phyloP scores from a whole-genome alignment of 2,888 invertebrate species.

The Erebia epiphron region DNA sequence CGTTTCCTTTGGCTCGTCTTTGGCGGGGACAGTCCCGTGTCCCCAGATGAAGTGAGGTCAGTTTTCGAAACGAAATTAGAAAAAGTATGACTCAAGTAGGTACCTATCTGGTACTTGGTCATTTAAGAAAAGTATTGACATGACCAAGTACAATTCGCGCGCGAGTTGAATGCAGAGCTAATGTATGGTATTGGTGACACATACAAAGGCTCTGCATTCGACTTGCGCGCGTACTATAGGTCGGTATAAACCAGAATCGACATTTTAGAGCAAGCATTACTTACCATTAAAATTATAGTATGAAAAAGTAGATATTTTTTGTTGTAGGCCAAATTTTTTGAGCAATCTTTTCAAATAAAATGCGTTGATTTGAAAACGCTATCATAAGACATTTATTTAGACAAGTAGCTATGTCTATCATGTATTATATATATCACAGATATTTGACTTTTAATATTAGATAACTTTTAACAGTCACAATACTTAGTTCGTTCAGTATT shows the following conservation, averaged over 20 bases:
- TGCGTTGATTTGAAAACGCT: not conserved
- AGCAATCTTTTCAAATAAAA: constrained; percentile 8
- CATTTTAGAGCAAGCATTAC: not conserved
- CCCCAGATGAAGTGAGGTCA: too few relatives aligned
- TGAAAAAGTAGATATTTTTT: not conserved
- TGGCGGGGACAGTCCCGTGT: too few relatives aligned
- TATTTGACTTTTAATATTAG: constrained; percentile 1
- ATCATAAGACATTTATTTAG: not conserved
- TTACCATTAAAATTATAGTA: not conserved
- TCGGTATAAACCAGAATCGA: not conserved
- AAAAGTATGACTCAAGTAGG: too few relatives aligned
- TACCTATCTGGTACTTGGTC: too few relatives aligned
- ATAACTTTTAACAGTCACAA: not conserved
- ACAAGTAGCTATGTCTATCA: not conserved
- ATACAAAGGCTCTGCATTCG: too few relatives aligned
- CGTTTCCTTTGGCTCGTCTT: too few relatives aligned
- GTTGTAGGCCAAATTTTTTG: constrained; percentile 19
- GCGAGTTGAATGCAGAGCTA: too few relatives aligned
- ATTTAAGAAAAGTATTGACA: too few relatives aligned
- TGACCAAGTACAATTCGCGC: too few relatives aligned
- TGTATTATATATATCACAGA: constrained; percentile 13
- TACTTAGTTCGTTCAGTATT: constrained; percentile 25
- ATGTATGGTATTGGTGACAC: too few relatives aligned
- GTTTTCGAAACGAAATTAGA: too few relatives aligned
- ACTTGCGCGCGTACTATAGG: too few relatives aligned